phyloP scores from a whole-genome alignment of 2,797 vertebrate genomes.

The Typhlichthys eigenmanni region DNA sequence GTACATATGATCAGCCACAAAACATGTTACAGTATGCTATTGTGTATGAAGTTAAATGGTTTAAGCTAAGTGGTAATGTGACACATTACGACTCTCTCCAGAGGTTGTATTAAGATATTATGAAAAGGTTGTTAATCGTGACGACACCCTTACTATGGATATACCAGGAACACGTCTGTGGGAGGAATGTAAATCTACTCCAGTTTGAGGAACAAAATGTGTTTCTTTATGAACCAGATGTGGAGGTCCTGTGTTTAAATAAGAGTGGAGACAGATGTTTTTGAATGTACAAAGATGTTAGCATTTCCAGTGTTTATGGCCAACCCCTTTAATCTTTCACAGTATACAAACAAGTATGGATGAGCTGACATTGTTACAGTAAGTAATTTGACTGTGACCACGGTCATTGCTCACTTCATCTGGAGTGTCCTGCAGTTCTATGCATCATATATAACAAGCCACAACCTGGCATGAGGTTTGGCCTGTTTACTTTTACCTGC shows the following conservation, averaged over 20 bases:
- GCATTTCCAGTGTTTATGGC: conserved; percentile 13
- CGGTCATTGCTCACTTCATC: background rate
- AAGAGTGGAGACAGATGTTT: conserved; percentile 20
- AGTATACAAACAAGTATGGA: background rate
- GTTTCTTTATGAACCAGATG: conserved; percentile 49
- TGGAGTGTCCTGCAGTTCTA: background rate
- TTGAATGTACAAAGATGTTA: conserved; percentile 5
- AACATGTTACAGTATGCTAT: background rate
- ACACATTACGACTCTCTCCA: conserved; percentile 13
- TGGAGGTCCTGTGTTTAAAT: conserved; percentile 17
- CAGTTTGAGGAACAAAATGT: conserved; percentile 1
- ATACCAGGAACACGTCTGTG: conserved; percentile 30
- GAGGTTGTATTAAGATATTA: conserved; percentile 18
- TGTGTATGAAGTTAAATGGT: background rate
- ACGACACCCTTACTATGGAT: conserved; percentile 13
- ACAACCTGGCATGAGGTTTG: conserved; percentile 16
- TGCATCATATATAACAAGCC: conserved; percentile 6
- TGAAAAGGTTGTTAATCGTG: conserved; percentile 15
- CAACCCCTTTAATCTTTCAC: conserved; percentile 16
- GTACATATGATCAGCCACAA: background rate
- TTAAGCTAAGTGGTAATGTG: background rate
- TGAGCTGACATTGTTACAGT: conserved; percentile 5
- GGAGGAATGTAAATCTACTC: conserved; percentile 4
- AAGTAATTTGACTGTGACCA: conserved; percentile 12
- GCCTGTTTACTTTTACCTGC: conserved; percentile 32